phyloP scores from a whole-genome alignment of 2,888 invertebrate species.

The Dione juno region DNA sequence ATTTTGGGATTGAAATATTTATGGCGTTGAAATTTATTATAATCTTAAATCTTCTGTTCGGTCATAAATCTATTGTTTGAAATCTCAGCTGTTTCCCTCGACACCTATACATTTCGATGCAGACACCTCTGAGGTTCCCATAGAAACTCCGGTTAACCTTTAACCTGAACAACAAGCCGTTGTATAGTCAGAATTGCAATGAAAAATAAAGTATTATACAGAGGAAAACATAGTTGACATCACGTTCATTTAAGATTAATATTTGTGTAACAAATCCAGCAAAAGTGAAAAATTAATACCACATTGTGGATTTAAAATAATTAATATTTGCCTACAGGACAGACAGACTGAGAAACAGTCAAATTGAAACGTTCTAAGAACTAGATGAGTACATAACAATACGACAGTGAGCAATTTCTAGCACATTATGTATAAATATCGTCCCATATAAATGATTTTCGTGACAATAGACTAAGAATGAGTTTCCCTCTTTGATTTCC shows the following conservation, averaged over 20 bases:
- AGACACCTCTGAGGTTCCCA: conserved; percentile 58
- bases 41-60: conserved; percentile 38
- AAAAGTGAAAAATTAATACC: too few relatives aligned
- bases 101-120: conserved; percentile 78
- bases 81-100: conserved; percentile 79
- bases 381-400: background rate
- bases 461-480: conserved; percentile 73
- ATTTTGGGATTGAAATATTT: conserved; percentile 25
- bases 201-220: too few relatives aligned
- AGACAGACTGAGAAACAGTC: too few relatives aligned
- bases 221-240: too few relatives aligned
- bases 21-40: conserved; percentile 32
- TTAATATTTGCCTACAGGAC: too few relatives aligned
- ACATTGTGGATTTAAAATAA: too few relatives aligned
- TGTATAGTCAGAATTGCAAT: conserved; percentile 1
- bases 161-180: conserved; percentile 27
- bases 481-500: conserved; percentile 79
- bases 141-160: conserved; percentile 38
- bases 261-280: too few relatives aligned
- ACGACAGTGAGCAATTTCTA: background rate
- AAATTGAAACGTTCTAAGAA: background rate
- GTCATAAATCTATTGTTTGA: conserved; percentile 74
- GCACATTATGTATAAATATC: conserved; percentile 58
- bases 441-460: conserved; percentile 79
- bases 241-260: too few relatives aligned